Conservation (phyloP, 2,113 vertebrate genomes). For the Brachypodius melanocephalos region DNA sequence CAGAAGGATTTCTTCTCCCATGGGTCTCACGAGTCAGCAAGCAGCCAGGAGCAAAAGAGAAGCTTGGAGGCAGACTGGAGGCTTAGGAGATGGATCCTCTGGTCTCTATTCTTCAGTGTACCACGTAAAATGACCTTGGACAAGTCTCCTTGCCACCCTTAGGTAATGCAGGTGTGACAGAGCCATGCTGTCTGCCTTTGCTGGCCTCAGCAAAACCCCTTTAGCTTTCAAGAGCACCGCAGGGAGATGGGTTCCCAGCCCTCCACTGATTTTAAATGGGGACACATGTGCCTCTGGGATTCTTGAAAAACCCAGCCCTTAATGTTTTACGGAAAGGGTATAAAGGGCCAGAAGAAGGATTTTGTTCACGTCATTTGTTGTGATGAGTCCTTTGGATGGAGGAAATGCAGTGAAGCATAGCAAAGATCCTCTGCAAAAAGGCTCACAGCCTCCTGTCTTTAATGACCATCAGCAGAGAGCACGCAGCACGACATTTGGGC, state of each 20-base stretch:
- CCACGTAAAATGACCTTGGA: background rate
- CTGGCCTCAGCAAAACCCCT: background rate
- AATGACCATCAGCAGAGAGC: background rate
- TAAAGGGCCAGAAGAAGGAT: background rate
- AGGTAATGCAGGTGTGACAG: background rate
- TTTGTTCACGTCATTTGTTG: background rate
- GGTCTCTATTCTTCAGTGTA: background rate
- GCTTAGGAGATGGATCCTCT: background rate
- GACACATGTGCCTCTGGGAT: background rate
- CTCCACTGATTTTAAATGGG: background rate
- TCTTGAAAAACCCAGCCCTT: background rate
- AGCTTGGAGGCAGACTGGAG: background rate
- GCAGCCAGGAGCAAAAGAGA: background rate
- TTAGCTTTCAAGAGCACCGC: background rate
- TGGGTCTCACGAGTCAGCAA: rapidly evolving
- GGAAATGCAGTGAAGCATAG: background rate
- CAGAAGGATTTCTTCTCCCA: background rate
- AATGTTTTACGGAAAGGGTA: background rate
- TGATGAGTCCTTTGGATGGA: background rate
- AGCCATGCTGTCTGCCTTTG: background rate
- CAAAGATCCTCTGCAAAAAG: background rate
- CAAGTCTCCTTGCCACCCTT: background rate
- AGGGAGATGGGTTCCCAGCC: background rate
- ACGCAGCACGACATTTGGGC: background rate
- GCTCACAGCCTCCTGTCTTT: background rate